Evolutionary conservation across 2,888 invertebrate species (phyloP), one percentile per base, ranked within the genome.

Genomic region (Sisyra nigra): DNA sequence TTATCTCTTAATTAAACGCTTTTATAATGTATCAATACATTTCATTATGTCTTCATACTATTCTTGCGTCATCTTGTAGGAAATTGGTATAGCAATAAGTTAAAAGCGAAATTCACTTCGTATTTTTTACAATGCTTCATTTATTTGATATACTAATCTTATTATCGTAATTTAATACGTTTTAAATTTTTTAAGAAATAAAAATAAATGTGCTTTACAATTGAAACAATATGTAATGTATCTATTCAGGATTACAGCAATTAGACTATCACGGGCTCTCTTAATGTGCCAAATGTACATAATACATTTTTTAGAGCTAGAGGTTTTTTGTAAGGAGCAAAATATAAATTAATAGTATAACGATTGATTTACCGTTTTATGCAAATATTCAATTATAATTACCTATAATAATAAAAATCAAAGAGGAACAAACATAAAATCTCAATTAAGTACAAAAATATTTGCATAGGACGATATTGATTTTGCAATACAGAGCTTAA

Each of bases 171-270:
- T 35, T 35, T 35, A 35, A 15, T 35, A 35, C 14, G 8, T 15
- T 35, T 35, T 2, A 3, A 24, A 5, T 24, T 24, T 24, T 24
- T 24, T 5, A 10, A 19, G 18, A 41, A 15, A 30, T n/a, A 29
- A 30, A 15, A 41, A 31, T 41, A 33, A 19, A 33, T 19, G 42
- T 42, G 42, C 42, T 42, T 42, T 42, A 42, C 19, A 34, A 35
- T 42, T 35, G 35, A 42, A 42, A 42, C 42, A 42, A 42, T 42
- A 42, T 42, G 42, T 34, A 42, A 35, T 42, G 18, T 35, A 42
- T 42, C 19, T 42, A 42, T 42, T 35, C 35, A 17, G 35, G 42
- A 29, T 15, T 17, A 35, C 34, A 34, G 42, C 42, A 42, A 42
- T 35, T 42, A 42, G 42, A 42, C 42, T 42, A 42, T 42, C 42